These are phyloP conservation scores for Amblyornis subalaris DNA, from an alignment of 2,113 vertebrate species.

Conservation along the genomic window DNA sequence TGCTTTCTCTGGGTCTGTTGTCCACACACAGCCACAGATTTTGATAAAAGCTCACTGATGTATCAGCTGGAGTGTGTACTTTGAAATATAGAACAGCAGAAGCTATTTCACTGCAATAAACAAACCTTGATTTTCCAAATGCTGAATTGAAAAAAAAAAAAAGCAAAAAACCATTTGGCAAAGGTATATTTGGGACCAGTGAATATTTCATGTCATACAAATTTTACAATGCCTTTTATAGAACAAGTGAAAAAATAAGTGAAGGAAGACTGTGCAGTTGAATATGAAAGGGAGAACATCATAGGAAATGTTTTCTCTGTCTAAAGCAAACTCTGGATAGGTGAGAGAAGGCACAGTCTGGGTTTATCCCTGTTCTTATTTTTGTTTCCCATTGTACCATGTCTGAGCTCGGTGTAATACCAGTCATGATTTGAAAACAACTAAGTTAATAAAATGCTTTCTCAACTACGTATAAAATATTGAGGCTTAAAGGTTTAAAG, in stretches of 20 bases:
- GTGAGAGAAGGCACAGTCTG: neutral
- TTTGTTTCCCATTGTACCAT: neutral
- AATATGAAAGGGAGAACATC: neutral
- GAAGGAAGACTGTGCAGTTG: neutral
- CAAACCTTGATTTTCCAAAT: neutral
- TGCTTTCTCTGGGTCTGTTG: neutral
- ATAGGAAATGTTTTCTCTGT: neutral
- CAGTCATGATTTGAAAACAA: neutral
- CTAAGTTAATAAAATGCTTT: neutral
- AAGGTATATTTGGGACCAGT: neutral
- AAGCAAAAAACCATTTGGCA: neutral
- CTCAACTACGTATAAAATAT: neutral
- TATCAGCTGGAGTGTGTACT: neutral
- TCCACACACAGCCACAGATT: neutral
- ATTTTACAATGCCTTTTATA: neutral
- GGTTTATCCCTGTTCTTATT: neutral
- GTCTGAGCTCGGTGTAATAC: neutral
- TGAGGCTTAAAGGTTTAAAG: neutral
- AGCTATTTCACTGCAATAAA: neutral
- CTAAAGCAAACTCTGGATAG: neutral
- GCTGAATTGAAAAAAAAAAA: neutral
- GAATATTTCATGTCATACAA: neutral
- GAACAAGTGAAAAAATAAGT: neutral
- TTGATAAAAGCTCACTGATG: neutral
- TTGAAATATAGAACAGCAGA: neutral